Conservation (phyloP, 2,888 invertebrate species). For the Spialia ferax region DNA sequence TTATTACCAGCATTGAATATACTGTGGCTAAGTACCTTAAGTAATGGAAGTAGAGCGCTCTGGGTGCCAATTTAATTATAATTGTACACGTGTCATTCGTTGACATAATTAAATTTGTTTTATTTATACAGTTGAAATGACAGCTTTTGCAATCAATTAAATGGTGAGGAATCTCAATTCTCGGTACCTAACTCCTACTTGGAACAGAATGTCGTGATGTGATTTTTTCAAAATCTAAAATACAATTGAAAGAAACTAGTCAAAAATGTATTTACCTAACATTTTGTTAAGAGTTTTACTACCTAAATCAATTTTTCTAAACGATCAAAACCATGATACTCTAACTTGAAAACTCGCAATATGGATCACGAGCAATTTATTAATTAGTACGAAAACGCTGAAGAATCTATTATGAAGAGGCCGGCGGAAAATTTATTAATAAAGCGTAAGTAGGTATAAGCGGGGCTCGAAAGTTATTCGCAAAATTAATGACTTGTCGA, state of each 20-base stretch:
- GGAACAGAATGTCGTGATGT: too few relatives aligned
- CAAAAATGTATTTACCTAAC: too few relatives aligned
- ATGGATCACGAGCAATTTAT: slow-evolving; percentile 34
- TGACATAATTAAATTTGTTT: neutral
- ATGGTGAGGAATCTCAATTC: too few relatives aligned
- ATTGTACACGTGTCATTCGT: slow-evolving; percentile 20
- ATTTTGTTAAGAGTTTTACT: too few relatives aligned
- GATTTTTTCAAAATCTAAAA: too few relatives aligned
- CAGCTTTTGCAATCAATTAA: too few relatives aligned
- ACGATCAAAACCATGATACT: neutral
- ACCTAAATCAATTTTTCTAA: neutral
- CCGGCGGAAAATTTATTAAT: slow-evolving; percentile 9
- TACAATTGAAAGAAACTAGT: too few relatives aligned
- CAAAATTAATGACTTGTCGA: slow-evolving; percentile 26
- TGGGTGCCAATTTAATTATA: slow-evolving; percentile 16
- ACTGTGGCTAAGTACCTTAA: slow-evolving; percentile 8
- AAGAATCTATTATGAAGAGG: slow-evolving; percentile 31
- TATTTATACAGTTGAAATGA: neutral
- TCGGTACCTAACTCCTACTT: too few relatives aligned
- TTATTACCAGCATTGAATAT: slow-evolving; percentile 22
- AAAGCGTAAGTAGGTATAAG: slow-evolving; percentile 17
- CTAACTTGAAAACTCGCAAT: neutral
- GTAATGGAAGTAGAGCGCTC: slow-evolving; percentile 15
- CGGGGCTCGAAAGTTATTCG: slow-evolving; percentile 16
- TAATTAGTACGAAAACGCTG: slow-evolving; percentile 37